Conservation (phyloP, 2,113 vertebrate genomes). For the Labeo catla region DNA sequence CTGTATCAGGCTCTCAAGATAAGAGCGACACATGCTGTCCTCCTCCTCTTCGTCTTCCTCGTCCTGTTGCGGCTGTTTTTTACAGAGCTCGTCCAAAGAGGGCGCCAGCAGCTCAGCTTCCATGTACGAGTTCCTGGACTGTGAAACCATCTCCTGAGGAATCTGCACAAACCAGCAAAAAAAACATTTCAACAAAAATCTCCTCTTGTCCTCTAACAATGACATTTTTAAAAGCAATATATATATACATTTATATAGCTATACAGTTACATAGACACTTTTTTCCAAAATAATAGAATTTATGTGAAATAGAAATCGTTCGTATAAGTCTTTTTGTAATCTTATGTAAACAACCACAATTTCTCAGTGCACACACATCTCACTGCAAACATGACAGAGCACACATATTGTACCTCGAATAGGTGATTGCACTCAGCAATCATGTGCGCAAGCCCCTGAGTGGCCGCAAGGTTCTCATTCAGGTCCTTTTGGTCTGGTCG, state of each 20-base stretch:
- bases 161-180: conserved; percentile 74
- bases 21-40: conserved; percentile 80
- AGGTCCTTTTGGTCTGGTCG: conserved; percentile 96
- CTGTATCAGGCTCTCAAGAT: conserved; percentile 85
- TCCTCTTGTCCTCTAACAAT: background rate
- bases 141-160: conserved; percentile 89
- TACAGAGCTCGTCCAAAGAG: conserved; percentile 87
- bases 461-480: conserved; percentile 94
- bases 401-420: conserved; percentile 84
- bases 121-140: conserved; percentile 88
- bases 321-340: background rate
- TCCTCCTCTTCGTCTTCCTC: conserved; percentile 82
- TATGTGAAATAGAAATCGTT: too few relatives aligned
- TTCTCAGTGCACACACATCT: background rate
- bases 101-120: conserved; percentile 87
- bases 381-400: conserved; percentile 2
- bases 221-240: background rate
- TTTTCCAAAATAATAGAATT: too few relatives aligned
- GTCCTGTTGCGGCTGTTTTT: conserved; percentile 69
- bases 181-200: background rate
- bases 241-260: too few relatives aligned
- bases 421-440: conserved; percentile 89
- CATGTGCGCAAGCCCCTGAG: conserved; percentile 95
- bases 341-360: background rate
- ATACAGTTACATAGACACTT: too few relatives aligned